Evolutionary conservation across 92 coral and sea anemone genomes (phyloP), one percentile per base, ranked within the genome.

Genomic region (Galaxea fascicularis): DNA sequence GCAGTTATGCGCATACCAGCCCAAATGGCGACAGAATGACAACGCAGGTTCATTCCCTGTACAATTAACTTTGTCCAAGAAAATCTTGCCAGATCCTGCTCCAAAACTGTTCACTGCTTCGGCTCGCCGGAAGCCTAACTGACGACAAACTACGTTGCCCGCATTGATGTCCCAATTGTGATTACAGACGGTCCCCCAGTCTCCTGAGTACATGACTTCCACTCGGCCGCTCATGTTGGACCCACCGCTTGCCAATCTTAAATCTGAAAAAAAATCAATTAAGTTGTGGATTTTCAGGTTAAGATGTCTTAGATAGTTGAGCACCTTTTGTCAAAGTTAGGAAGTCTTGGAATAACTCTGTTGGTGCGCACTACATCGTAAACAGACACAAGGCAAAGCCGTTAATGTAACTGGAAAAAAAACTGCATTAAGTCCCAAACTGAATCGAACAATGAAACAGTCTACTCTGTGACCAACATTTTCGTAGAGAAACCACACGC

Each of bases 121-220:
- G 16, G 88, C 88, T 49, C 68, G 63, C 24, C 29, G 66, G 74
- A 47, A 85, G 52, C 84, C 83, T 4, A 85, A 28, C 83, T 49
- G 66, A 28, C 76, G 74, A 57, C 88, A 85, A 44, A 85, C 79
- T 41, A 85, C 83, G 25, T 85, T 76, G 47, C 76, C 82, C 0
- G 74, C 83, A 21, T 65, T 47, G 24, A 51, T 22, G 56, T 76
- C 27, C 88, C 88, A 85, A 58, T 59, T 70, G 46, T 45, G 73
- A 8, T 85, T 66, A 21, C 88, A 85, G 14, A 85, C 76, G 12
- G 88, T 74, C 15, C 88, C 88, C 88, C 88, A 85, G 8, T 16
- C 1, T 16, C 88, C 88, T 46, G 16, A 18, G 46, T 85, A 74
- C 67, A 17, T 44, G 27, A 85, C 49, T 66, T 85, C 84, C 41